Evolutionary conservation across 2,797 vertebrate species (phyloP), one percentile per base, ranked within the genome.

Genomic region (Anguilla megastoma): DNA sequence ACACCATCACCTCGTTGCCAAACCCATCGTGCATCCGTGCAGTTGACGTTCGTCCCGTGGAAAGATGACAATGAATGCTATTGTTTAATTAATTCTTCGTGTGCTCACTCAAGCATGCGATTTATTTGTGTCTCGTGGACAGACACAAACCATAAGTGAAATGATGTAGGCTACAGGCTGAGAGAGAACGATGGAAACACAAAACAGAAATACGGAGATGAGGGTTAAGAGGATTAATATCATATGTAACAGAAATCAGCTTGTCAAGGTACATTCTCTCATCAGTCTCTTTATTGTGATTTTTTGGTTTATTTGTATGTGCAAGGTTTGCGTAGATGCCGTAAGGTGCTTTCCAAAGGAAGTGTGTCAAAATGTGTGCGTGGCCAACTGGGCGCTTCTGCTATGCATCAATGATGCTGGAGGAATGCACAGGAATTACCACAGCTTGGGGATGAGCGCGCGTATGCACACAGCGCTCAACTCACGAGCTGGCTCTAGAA

Each of bases 141-240:
- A 76, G 14, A 2, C 79, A 9, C 7, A 45, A 41, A 41, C 8
- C 21, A 16, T 9, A 80, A 16, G 18, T 9, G 45, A 82, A 0
- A 50, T 93, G 91, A 89, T 92, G 93, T 92, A 87, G 87, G 41
- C 54, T 69, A 86, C 69, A 14, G 63, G 48, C 33, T n/a, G 80
- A 82, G 89, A 82, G 89, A 79, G 60, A 80, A 36, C 10, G 69
- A n/a, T 41, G 56, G 56, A 6, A 45, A 18, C 36, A 80, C 12
- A 27, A 50, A 50, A 33, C 33, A n/a, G 58, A 84, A 45, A 87
- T 71, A n/a, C 50, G 33, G 63, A 76, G 50, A 85, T 48, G 30
- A 86, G 89, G 91, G 91, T 90, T 91, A 71, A 90, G 89, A 89
- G 91, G 88, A 92, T 90, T 92, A 90, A 88, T 89, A 85, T 90